phyloP scores from a whole-genome alignment of 2,797 vertebrate species.

The Myotis planiceps region DNA sequence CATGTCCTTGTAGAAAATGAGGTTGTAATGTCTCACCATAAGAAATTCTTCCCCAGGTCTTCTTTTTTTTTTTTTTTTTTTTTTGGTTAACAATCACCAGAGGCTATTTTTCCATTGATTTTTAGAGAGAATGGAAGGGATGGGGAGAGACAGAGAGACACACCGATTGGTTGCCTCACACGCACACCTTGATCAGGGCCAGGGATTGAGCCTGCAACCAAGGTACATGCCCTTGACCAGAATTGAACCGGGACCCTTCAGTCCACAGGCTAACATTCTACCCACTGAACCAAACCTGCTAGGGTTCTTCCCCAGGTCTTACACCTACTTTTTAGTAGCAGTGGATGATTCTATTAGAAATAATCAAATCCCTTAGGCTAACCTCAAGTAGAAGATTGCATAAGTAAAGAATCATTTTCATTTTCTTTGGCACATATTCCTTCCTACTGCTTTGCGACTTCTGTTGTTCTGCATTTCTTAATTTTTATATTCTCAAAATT shows the following conservation, averaged over 20 bases:
- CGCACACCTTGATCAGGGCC: no score
- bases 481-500: background rate
- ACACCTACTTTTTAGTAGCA: background rate
- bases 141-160: no score
- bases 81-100: no score
- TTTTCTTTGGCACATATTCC: background rate
- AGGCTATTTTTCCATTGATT: no score
- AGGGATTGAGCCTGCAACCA: no score
- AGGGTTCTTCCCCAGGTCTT: background rate
- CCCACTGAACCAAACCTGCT: no score
- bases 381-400: background rate
- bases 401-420: background rate
- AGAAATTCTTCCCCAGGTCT: background rate
- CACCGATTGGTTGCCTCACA: no score
- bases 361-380: background rate
- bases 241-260: no score
- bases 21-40: background rate
- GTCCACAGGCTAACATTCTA: no score
- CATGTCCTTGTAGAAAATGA: background rate
- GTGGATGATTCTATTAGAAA: background rate
- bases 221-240: no score
- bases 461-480: background rate
- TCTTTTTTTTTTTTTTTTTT: no score
- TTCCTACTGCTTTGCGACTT: background rate
- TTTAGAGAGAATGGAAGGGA: no score